Evolutionary conservation across 2,888 invertebrate species (phyloP), one percentile per base, ranked within the genome.

Genomic region (Branchellion lobata): DNA sequence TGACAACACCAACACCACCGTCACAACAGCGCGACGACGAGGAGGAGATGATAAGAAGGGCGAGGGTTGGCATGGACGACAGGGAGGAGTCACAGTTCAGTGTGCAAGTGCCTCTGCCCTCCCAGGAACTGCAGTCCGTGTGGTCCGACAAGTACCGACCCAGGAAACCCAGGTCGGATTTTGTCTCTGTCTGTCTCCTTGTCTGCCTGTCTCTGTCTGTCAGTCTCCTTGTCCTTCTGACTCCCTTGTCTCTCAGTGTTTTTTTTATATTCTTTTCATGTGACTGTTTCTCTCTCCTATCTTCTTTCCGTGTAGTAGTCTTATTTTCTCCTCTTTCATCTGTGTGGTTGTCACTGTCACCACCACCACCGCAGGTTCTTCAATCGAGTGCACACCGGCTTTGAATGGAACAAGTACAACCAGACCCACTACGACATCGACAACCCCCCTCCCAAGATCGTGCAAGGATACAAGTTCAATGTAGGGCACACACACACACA

Each of bases 321-420:
- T n/a, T n/a, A 40, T 40, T 14, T 8, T 40, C 40, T 8, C 14
- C 40, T 8, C 40, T 40, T 8, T 40, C 40, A 40, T 40, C 40
- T 8, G 14, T 14, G 8, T 40, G 8, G n/a, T n/a, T n/a, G n/a
- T n/a, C n/a, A n/a, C n/a, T n/a, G n/a, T n/a, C n/a, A n/a, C n/a
- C n/a, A n/a, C 47, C 8, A 47, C 47, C 47, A 47, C 47, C 18
- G 11, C 18, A 57, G 61, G 29, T 99, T 99, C 89, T 97, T 99
- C 89, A 99, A 99, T 90, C 88, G 91, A 81, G 90, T 91, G 8
- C 89, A 90, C 84, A 90, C 90, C 1, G 99, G 99, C 24, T 99
- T 99, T 89, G 99, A 99, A 86, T 99, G 99, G 99, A 99, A 99
- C 89, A 99, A 99, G 88, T 99, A 99, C 89, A 99, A 99, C 89